Conservation (phyloP, 2,113 vertebrate species). For the Hemiscyllium ocellatum region DNA sequence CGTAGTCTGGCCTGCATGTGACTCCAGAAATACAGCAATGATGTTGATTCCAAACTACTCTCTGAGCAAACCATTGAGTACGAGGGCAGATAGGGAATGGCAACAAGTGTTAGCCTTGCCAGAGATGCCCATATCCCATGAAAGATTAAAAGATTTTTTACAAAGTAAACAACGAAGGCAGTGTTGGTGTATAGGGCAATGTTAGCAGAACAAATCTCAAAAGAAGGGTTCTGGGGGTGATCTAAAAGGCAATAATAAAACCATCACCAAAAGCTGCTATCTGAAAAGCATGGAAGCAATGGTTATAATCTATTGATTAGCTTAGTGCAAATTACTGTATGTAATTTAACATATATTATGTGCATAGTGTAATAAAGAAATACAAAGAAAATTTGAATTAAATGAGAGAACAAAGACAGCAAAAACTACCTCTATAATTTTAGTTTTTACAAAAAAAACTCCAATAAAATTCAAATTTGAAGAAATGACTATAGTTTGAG, state of each 20-base stretch:
- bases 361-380: not conserved
- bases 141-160: too few relatives aligned
- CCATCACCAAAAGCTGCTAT: not conserved
- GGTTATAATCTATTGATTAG: too few relatives aligned
- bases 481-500: not conserved
- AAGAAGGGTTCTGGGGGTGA: too few relatives aligned
- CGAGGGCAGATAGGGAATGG: too few relatives aligned
- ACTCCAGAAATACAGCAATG: too few relatives aligned
- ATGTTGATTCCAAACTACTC: too few relatives aligned
- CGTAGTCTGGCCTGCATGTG: too few relatives aligned
- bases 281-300: too few relatives aligned
- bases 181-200: not conserved
- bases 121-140: too few relatives aligned
- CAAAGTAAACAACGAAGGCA: too few relatives aligned
- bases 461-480: not conserved
- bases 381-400: not conserved
- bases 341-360: not conserved
- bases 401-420: not conserved
- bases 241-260: not conserved
- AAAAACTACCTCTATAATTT: not conserved
- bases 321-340: not conserved
- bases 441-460: not conserved
- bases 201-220: not conserved
- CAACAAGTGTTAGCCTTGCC: too few relatives aligned
- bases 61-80: too few relatives aligned